These are phyloP conservation scores for Pipistrellus nathusii DNA, from an alignment of 2,797 vertebrate genomes.

Conservation along the genomic window DNA sequence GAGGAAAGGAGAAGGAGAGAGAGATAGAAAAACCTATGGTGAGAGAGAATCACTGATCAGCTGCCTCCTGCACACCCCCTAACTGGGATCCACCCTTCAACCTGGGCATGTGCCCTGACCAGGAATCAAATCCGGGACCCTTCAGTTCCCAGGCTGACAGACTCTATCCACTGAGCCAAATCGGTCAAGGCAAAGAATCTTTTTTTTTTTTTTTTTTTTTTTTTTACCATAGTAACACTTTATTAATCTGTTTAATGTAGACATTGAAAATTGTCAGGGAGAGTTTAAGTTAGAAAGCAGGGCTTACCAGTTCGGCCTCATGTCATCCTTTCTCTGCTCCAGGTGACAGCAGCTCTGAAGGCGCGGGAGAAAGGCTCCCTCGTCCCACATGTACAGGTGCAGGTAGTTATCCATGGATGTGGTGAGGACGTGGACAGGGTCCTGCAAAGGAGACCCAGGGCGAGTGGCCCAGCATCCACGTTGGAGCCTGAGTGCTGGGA, in stretches of 20 bases:
- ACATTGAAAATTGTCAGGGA: not conserved
- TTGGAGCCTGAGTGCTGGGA: too few relatives aligned
- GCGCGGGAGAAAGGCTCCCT: not conserved
- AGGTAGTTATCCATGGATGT: not conserved
- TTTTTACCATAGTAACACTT: not conserved
- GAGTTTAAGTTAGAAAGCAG: not conserved
- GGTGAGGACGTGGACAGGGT: not conserved
- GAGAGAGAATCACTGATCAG: too few relatives aligned
- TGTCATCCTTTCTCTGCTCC: not conserved
- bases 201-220: too few relatives aligned
- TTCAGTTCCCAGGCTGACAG: too few relatives aligned
- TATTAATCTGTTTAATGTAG: not conserved
- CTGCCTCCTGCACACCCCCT: too few relatives aligned
- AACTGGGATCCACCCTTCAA: too few relatives aligned
- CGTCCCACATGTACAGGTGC: constrained; percentile 17
- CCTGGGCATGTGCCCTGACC: too few relatives aligned
- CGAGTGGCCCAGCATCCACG: not conserved
- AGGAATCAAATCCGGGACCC: too few relatives aligned
- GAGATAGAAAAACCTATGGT: too few relatives aligned
- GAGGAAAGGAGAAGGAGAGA: too few relatives aligned
- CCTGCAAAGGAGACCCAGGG: not conserved
- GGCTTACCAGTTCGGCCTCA: not conserved
- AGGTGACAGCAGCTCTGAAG: constrained; percentile 4
- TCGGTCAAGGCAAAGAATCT: too few relatives aligned
- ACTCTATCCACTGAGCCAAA: too few relatives aligned